Percentiles rank a stretch among this genome's conserved stretches.
These are phyloP conservation scores for Drosophila murphyi DNA, from an alignment of 1,140 invertebrate genomes.

Conservation along the genomic window DNA sequence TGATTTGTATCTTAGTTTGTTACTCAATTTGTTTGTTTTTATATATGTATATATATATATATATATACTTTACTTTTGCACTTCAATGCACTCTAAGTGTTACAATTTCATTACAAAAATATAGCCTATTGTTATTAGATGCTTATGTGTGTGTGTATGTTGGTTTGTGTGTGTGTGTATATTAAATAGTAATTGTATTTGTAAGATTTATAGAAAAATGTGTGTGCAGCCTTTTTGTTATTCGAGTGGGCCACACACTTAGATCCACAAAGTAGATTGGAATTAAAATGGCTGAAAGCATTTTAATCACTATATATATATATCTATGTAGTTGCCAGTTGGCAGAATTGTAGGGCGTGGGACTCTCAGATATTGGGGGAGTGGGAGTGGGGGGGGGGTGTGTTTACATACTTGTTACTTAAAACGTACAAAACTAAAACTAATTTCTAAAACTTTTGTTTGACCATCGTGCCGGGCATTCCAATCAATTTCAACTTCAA, in stretches of 20 bases:
- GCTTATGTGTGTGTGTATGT: slow-evolving; percentile 31
- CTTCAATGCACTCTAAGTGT: slow-evolving; percentile 70
- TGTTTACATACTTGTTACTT: slow-evolving; percentile 27
- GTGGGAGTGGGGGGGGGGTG: not conserved
- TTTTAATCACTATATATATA: slow-evolving; percentile 6
- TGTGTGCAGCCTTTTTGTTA: slow-evolving; percentile 63
- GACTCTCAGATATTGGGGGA: not conserved
- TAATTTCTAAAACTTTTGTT: slow-evolving; percentile 30
- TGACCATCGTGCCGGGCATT: slow-evolving; percentile 47
- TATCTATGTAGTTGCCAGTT: slow-evolving; percentile 14
- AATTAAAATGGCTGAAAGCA: slow-evolving; percentile 20
- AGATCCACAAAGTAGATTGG: slow-evolving; percentile 19
- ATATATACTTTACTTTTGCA: slow-evolving; percentile 68
- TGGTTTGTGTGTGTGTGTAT: slow-evolving; percentile 21
- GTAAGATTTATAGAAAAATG: slow-evolving; percentile 59
- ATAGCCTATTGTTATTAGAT: slow-evolving; percentile 70
- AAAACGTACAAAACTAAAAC: slow-evolving; percentile 15
- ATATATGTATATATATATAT: slow-evolving; percentile 41
- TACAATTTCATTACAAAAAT: slow-evolving; percentile 80
- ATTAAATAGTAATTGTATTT: slow-evolving; percentile 51
- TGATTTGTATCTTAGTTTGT: slow-evolving; percentile 13
- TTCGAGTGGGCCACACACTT: slow-evolving; percentile 58
- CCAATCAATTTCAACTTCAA: slow-evolving; percentile 44
- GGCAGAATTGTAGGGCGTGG: not conserved
- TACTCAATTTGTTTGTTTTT: slow-evolving; percentile 2